Base-by-base conservation (phyloP, 2,888 invertebrate species). In the Dioctria rufipes region DNA sequence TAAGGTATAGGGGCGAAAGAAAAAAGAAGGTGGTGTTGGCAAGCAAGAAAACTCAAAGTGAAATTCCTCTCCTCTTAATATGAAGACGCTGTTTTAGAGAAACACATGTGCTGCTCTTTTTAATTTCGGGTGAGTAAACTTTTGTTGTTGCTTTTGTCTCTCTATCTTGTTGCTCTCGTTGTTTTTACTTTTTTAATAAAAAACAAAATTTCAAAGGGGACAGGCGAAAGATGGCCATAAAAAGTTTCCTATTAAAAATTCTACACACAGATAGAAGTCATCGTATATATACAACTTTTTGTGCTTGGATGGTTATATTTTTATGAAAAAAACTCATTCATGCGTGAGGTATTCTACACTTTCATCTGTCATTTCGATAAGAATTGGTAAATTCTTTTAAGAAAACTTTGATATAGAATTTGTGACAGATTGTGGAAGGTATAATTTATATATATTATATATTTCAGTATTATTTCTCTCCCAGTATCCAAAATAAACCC, bases 111-210 rank as follows among this genome's bases (percentile, higher is more conserved):
- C 79, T 67, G 79, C 37, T 79, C 58, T 79, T 79, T 79, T 79
- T 79, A 79, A 79, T 69, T 79, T 79, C 67, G 79, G 79, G 79
- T 79, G 79, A 79, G 79, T 79, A 79, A 67, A 79, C 79, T 79
- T 79, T 79, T 79, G 69, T 79, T 69, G 79, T 79, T 79, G 79
- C 43, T 79, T 65, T 79, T 79, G 79, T 79, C 66, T 79, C 69
- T 79, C 77, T 77, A 67, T 79, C 79, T 60, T 79, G 79, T 63
- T 77, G 46, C 63, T 79, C 67, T 79, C 58, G 60, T 79, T 67
- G 67, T 78, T 78, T 66, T 42, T 78, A 67, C 51, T 78, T 78
- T 66, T 65, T 69, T 67, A 43, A 40, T 67, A 43, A 49, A n/a
- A 77, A 63, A 61, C n/a, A 61, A 61, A 63, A 63, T 63, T 77